A percentile compares a stretch with the other conserved stretches of the same genome.
phyloP scores from a whole-genome alignment of 2,888 invertebrate species.

The Papilio gigon region DNA sequence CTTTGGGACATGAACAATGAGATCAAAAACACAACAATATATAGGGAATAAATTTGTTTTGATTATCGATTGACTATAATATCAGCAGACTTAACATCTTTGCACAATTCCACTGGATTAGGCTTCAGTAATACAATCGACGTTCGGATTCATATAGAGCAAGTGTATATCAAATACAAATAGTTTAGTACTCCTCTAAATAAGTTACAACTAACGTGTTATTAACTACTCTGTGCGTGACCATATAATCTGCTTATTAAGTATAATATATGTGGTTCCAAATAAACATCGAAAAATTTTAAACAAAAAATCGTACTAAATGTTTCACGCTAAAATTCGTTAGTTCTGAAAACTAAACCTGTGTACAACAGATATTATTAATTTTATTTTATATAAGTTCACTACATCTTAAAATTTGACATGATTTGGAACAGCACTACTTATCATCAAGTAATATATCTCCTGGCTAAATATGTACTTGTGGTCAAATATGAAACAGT shows the following conservation, averaged over 20 bases:
- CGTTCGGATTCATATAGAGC: background rate
- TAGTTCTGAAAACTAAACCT: too few species aligned
- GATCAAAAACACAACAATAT: background rate
- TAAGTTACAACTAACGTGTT: background rate
- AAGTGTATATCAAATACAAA: background rate
- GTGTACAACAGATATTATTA: too few species aligned
- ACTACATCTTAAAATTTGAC: too few species aligned
- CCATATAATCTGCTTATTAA: background rate
- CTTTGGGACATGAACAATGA: background rate
- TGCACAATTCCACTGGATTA: background rate
- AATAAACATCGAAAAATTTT: background rate
- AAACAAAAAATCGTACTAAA: too few species aligned
- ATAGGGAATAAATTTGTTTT: too few species aligned
- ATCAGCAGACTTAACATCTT: background rate
- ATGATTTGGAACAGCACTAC: background rate
- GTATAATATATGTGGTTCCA: background rate
- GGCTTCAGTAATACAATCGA: background rate
- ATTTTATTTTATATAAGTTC: too few species aligned
- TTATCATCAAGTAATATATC: background rate
- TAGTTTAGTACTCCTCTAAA: background rate
- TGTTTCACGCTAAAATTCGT: too few species aligned
- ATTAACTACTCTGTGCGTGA: background rate
- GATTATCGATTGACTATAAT: background rate
- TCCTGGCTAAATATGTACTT: background rate
- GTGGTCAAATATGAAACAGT: background rate